Percentiles rank a stretch among this genome's conserved stretches.
These are phyloP conservation scores for Quiscalus mexicanus DNA, from an alignment of 2,113 vertebrate genomes.

Conservation along the genomic window DNA sequence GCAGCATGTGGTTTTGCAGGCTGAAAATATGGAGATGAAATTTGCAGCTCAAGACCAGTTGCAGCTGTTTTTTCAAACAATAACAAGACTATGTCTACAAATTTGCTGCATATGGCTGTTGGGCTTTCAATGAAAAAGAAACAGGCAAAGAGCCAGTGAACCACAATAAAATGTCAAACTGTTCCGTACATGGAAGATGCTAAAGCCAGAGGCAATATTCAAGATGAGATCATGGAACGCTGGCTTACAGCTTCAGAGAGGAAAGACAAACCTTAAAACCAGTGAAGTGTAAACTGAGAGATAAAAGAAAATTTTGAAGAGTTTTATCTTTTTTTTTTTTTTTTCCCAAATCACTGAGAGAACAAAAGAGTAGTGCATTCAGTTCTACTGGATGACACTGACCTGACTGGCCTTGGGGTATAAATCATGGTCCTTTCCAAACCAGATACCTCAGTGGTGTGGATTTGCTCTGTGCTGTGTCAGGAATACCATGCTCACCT, in stretches of 20 bases:
- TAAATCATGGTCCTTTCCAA: not conserved
- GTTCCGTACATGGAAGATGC: slow-evolving; percentile 47
- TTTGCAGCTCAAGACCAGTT: not conserved
- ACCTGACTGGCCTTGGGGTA: not conserved
- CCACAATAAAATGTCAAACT: slow-evolving; percentile 64
- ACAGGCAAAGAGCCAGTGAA: slow-evolving; percentile 10
- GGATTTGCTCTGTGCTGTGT: not conserved
- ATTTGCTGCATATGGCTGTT: slow-evolving; percentile 17
- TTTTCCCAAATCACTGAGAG: not conserved
- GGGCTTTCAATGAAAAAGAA: slow-evolving; percentile 18
- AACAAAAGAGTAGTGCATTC: not conserved
- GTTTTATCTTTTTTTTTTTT: not conserved
- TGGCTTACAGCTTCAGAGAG: not conserved
- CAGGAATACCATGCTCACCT: not conserved
- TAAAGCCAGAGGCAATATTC: slow-evolving; percentile 44
- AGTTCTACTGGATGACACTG: not conserved
- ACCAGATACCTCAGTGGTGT: not conserved
- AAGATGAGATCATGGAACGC: not conserved
- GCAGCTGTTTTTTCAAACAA: slow-evolving; percentile 37
- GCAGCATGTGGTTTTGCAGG: not conserved
- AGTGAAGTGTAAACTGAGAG: not conserved
- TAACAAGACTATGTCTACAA: slow-evolving; percentile 9
- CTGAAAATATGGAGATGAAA: not conserved
- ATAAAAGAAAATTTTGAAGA: not conserved
- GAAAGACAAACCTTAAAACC: not conserved